Conservation (phyloP, 2,797 vertebrate species). For the Limosa lapponica region DNA sequence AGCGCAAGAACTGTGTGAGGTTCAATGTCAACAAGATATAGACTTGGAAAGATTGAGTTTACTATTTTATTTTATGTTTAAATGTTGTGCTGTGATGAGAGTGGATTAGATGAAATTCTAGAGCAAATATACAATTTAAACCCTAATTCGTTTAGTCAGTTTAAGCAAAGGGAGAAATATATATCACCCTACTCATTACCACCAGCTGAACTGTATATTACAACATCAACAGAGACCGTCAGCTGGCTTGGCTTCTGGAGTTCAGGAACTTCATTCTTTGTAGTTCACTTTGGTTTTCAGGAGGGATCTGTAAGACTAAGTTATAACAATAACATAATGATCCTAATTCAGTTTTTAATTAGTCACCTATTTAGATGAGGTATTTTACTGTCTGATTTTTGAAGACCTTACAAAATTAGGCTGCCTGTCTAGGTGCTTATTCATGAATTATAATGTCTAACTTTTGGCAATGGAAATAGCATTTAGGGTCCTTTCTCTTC, state of each 20-base stretch:
- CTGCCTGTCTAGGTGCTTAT: background rate
- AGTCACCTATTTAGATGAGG: background rate
- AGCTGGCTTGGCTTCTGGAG: background rate
- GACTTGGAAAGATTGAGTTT: constrained; percentile 64
- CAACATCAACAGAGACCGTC: background rate
- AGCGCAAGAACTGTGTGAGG: constrained; percentile 63
- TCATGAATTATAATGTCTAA: background rate
- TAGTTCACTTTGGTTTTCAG: background rate
- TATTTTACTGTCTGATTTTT: background rate
- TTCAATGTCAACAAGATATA: constrained; percentile 75
- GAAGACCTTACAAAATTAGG: background rate
- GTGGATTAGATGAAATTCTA: constrained; percentile 62
- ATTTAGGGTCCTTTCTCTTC: background rate
- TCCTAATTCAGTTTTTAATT: background rate
- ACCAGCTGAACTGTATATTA: constrained; percentile 15
- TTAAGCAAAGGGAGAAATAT: constrained; percentile 10
- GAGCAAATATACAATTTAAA: constrained; percentile 60
- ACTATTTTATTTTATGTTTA: constrained; percentile 71
- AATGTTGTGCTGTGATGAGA: constrained; percentile 64
- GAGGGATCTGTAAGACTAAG: background rate
- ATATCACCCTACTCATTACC: background rate
- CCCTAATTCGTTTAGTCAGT: background rate
- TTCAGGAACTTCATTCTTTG: background rate
- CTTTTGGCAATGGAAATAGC: background rate
- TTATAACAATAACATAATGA: background rate